phyloP scores from a whole-genome alignment of 2,888 invertebrate genomes.

The Callyntrura sp. region DNA sequence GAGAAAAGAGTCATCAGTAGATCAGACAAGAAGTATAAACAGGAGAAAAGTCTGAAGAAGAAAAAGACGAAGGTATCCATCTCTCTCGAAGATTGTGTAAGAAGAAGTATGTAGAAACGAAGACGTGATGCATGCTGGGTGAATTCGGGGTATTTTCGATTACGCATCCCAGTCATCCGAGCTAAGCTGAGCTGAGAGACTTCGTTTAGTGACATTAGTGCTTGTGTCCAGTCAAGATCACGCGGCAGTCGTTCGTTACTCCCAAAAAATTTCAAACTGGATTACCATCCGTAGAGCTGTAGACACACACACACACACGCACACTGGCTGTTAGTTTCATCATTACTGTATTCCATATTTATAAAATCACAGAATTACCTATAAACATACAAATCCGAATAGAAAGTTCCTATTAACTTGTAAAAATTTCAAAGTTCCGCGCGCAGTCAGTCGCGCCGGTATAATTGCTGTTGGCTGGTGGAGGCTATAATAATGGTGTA shows the following conservation, averaged over 20 bases:
- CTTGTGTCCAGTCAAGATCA: slow-evolving; percentile 63
- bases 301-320: too few relatives aligned
- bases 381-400: slow-evolving; percentile 36
- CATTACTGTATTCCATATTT: slow-evolving; percentile 18
- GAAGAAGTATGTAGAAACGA: too few relatives aligned
- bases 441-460: background rate
- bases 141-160: slow-evolving; percentile 73
- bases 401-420: slow-evolving; percentile 51
- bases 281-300: background rate
- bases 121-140: slow-evolving; percentile 63
- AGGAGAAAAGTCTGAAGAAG: background rate
- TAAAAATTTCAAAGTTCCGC: background rate
- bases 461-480: background rate
- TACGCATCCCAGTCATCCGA: slow-evolving; percentile 70
- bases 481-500: slow-evolving; percentile 16
- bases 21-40: background rate
- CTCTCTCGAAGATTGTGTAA: background rate
- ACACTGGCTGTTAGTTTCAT: background rate
- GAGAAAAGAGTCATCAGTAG: background rate
- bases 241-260: background rate
- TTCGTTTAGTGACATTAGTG: slow-evolving; percentile 51
- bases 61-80: background rate
- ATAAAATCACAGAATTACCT: slow-evolving; percentile 23
- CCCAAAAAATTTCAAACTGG: background rate
- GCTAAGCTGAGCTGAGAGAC: slow-evolving; percentile 29